These are phyloP conservation scores for Sus scrofa DNA, from an alignment of 2,113 vertebrate genomes.

Conservation along the genomic window T2T-Sscrofa CM000830.6:127943501-127944000, in stretches of 20 bases:
- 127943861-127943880: neutral
- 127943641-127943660: neutral
- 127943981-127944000: too few species aligned
- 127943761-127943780: neutral
- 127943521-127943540: neutral
- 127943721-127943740: neutral
- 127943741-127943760: neutral
- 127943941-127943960: neutral
- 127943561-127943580: conserved; percentile 4
- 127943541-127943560: neutral
- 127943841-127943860: neutral
- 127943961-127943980: neutral
- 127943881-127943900: neutral
- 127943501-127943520: too few species aligned
- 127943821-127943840: neutral
- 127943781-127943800: neutral
- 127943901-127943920: neutral
- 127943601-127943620: neutral
- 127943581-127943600: neutral
- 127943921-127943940: neutral
- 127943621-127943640: neutral
- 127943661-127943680: neutral
- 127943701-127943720: neutral
- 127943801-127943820: neutral
- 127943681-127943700: neutral